Evolutionary conservation across 2,888 invertebrate genomes (phyloP).

Genomic region (Thereva nobilitata): DNA sequence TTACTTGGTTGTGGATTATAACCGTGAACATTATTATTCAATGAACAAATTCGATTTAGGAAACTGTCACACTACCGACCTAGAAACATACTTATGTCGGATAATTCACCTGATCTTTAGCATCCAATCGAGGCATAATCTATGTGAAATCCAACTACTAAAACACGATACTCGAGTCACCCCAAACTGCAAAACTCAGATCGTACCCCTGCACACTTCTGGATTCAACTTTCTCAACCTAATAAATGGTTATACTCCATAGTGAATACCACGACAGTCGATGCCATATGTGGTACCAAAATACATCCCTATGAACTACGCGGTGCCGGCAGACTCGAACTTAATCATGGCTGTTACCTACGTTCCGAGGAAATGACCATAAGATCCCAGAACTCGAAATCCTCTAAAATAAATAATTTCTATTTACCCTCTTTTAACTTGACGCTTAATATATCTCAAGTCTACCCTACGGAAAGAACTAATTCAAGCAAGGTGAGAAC

Average conservation of each 20-base stretch:
- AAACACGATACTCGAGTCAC: background rate
- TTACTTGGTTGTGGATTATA: background rate
- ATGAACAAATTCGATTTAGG: background rate
- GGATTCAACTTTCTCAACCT: conserved; percentile 9
- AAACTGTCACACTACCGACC: background rate
- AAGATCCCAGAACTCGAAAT: background rate
- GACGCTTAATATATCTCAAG: background rate
- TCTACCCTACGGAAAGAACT: background rate
- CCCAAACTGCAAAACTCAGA: background rate
- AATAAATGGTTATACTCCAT: conserved; percentile 1
- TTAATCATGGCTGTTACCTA: background rate
- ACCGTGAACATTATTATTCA: conserved; percentile 4
- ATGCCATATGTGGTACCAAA: background rate
- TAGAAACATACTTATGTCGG: background rate
- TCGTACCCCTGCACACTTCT: background rate
- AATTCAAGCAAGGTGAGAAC: background rate
- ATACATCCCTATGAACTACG: background rate
- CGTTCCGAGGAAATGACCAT: background rate
- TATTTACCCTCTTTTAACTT: background rate
- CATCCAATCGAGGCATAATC: background rate
- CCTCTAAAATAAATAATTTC: background rate
- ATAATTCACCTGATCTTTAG: background rate
- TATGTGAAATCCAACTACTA: conserved; percentile 2
- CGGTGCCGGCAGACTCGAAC: background rate
- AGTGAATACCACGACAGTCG: background rate